phyloP scores from a whole-genome alignment of 2,113 vertebrate species.

The Pseudonaja textilis region DNA sequence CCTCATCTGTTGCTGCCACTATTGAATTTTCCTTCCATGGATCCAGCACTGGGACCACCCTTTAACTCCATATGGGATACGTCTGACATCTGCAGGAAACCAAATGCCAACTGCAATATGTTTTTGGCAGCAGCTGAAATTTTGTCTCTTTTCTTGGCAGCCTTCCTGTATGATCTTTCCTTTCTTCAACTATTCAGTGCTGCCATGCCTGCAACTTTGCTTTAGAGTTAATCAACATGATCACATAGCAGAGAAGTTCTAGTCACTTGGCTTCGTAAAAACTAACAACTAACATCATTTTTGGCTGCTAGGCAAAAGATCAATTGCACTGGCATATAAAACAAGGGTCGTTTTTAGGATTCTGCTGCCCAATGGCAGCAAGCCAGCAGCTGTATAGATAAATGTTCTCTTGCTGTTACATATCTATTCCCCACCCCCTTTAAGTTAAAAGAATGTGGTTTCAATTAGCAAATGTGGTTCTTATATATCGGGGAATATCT shows the following conservation, averaged over 20 bases:
- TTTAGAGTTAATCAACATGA: background rate
- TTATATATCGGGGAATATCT: background rate
- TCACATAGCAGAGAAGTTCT: background rate
- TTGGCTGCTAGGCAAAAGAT: background rate
- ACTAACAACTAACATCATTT: background rate
- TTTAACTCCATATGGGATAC: constrained; percentile 33
- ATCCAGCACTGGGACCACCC: constrained; percentile 50
- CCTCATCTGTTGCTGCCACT: constrained; percentile 38
- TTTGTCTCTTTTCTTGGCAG: constrained; percentile 39
- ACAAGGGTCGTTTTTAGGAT: constrained; percentile 1
- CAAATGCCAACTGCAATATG: constrained; percentile 49
- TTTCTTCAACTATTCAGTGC: background rate
- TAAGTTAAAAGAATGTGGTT: constrained; percentile 11
- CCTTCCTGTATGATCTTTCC: constrained; percentile 39
- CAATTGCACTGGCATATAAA: background rate
- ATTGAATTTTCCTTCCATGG: constrained; percentile 37
- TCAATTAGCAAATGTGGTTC: constrained; percentile 16
- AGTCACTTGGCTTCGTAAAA: background rate
- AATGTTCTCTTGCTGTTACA: background rate
- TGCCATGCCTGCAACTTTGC: constrained; percentile 9
- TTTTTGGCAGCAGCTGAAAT: constrained; percentile 56
- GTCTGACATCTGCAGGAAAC: constrained; percentile 47
- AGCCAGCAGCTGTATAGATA: background rate
- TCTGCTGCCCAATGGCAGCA: background rate
- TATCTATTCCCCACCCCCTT: background rate